Evolutionary conservation across 2,113 vertebrate genomes (phyloP).

Genomic region (Romanogobio albipinnatus): DNA sequence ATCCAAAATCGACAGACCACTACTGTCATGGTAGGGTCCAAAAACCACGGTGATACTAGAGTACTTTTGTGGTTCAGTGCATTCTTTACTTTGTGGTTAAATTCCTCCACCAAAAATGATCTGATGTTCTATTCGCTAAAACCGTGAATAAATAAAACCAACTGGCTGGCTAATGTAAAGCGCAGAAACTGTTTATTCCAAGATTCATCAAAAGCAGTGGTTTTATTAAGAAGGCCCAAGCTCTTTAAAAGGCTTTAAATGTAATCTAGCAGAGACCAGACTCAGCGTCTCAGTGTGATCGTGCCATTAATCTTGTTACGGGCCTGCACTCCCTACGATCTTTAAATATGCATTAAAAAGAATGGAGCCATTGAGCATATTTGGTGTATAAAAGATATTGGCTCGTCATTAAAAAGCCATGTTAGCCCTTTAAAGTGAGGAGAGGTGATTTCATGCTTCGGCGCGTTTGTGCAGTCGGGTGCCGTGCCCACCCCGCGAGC

Average conservation of each 20-base stretch:
- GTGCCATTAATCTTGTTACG: slow-evolving; percentile 72
- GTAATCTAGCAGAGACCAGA: slow-evolving; percentile 38
- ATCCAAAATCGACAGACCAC: not conserved
- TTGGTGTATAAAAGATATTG: slow-evolving; percentile 78
- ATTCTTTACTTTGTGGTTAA: not conserved
- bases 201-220: slow-evolving; percentile 45
- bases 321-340: slow-evolving; percentile 62
- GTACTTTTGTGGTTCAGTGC: not conserved
- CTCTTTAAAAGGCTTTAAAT: slow-evolving; percentile 14
- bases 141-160: not conserved
- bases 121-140: not conserved
- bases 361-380: slow-evolving; percentile 79
- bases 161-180: slow-evolving; percentile 16
- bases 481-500: slow-evolving; percentile 51
- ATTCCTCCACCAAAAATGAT: not conserved
- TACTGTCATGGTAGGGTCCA: not conserved
- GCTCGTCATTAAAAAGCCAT: slow-evolving; percentile 81
- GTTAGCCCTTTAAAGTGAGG: slow-evolving; percentile 76
- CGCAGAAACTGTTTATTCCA: slow-evolving; percentile 13
- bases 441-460: slow-evolving; percentile 81
- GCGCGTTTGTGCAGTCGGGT: slow-evolving; percentile 65
- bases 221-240: slow-evolving; percentile 46
- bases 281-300: slow-evolving; percentile 53
- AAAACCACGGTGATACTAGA: not conserved
- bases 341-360: slow-evolving; percentile 77